Conservation (phyloP, 2,888 invertebrate species). For the Eupithecia pulchellata region DNA sequence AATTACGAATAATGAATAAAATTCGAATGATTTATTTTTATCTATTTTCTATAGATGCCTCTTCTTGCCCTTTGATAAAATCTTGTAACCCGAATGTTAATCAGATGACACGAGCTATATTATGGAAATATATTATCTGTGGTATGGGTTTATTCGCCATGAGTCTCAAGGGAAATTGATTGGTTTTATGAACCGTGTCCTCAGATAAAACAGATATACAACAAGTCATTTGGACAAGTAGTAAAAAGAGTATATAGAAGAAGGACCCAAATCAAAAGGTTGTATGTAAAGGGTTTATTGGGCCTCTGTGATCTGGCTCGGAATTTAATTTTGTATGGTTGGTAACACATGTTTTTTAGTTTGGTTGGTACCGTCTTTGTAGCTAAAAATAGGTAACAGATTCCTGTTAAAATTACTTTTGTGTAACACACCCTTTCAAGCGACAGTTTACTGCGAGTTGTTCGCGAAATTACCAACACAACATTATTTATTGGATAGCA, state of each 20-base stretch:
- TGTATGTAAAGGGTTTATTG: conserved; percentile 55
- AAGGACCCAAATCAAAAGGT: conserved; percentile 49
- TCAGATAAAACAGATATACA: conserved; percentile 35
- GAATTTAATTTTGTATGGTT: conserved; percentile 50
- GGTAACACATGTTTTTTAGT: conserved; percentile 39
- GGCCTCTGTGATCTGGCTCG: conserved; percentile 53
- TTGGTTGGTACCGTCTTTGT: conserved; percentile 36
- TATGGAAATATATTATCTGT: too few species aligned
- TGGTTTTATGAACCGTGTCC: conserved; percentile 38
- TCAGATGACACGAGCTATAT: background rate
- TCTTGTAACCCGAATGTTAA: background rate
- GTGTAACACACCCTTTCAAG: conserved; percentile 3
- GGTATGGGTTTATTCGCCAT: conserved; percentile 16
- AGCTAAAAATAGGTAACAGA: conserved; percentile 24
- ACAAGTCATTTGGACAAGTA: conserved; percentile 32
- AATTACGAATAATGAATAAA: too few species aligned
- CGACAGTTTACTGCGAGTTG: conserved; percentile 1
- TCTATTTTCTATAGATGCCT: too few species aligned
- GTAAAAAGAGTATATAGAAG: conserved; percentile 43
- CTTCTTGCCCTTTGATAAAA: background rate
- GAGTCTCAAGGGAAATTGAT: conserved; percentile 33
- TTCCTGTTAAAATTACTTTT: conserved; percentile 24
- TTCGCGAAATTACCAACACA: background rate
- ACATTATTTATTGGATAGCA: conserved; percentile 6
- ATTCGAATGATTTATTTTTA: too few species aligned